Base-by-base conservation (phyloP, 2,797 vertebrate species). In the Aulostomus chinensis region DNA sequence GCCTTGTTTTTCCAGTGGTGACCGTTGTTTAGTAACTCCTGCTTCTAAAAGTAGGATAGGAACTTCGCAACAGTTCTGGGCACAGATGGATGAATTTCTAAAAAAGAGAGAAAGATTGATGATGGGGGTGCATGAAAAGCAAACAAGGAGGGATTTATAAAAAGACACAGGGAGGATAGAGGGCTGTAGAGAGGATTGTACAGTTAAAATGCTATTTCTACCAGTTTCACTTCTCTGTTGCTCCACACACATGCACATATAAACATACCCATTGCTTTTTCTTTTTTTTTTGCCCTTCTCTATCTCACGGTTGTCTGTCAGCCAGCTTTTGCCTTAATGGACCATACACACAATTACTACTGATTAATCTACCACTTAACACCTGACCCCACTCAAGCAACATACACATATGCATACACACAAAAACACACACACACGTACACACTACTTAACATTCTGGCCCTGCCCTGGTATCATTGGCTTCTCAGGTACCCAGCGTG, bases 311-410 rank as follows among this genome's bases (percentile, higher is more conserved):
- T 41, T 60, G 60, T 67, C 58, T 76, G 54, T 66, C 68, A 76
- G 61, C 59, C 70, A 77, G 52, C 72, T 49, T 49, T 72, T 43
- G 33, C 53, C 66, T 75, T 86, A 84, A 85, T 85, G 79, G 80
- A 78, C 71, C 78, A 79, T 74, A 72, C 73, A 76, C 72, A 83
- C 77, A 84, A 88, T 86, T 86, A 86, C 71, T 67, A 68, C 76
- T 76, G 74, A 85, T 88, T 85, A 84, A 88, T 86, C 81, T 51
- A 66, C 68, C 76, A 85, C 86, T 88, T 85, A 84, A 75, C 80
- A 84, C 59, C 58, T 62, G 76, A 85, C 78, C 83, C 78, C 62
- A 58, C 74, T 79, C 72, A 68, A 30, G 56, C 54, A 53, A 45
- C 55, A 39, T 32, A 32, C 31, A 42, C 50, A 49, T 35, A 33